Evolutionary conservation across 2,113 vertebrate species (phyloP).

Genomic region (Ammodytes dubius): DNA sequence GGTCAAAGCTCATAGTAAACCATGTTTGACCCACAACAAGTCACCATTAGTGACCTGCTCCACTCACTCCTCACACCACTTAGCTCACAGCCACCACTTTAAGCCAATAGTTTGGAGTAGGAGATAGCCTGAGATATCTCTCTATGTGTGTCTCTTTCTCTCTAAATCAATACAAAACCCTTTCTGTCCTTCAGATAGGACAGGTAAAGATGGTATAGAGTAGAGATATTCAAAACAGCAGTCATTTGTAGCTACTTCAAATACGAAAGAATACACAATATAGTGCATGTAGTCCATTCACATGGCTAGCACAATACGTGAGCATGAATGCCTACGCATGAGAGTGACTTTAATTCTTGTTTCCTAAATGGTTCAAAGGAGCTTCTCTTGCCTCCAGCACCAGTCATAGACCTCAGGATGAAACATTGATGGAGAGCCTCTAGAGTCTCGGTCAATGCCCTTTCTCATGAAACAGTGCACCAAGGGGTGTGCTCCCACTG

Average conservation of each 20-base stretch:
- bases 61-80: slow-evolving; percentile 13
- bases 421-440: slow-evolving; percentile 24
- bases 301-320: neutral
- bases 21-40: neutral
- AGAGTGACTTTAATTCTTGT: neutral
- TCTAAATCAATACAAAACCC: slow-evolving; percentile 5
- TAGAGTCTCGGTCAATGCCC: neutral
- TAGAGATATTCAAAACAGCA: neutral
- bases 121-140: neutral
- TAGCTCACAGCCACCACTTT: neutral
- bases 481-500: neutral
- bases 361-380: slow-evolving; percentile 19
- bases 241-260: neutral
- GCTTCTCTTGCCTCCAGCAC: too few species aligned
- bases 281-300: neutral
- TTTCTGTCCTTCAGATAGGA: neutral
- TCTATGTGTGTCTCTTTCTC: neutral
- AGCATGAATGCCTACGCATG: neutral
- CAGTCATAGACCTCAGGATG: neutral
- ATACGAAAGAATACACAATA: neutral
- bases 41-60: neutral
- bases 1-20: neutral
- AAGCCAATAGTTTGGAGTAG: neutral
- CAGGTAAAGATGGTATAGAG: neutral
- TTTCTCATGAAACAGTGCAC: slow-evolving; percentile 39